These are phyloP conservation scores for Drosophila nikananu DNA, from an alignment of 1,140 invertebrate species.

Conservation along the genomic window DNA sequence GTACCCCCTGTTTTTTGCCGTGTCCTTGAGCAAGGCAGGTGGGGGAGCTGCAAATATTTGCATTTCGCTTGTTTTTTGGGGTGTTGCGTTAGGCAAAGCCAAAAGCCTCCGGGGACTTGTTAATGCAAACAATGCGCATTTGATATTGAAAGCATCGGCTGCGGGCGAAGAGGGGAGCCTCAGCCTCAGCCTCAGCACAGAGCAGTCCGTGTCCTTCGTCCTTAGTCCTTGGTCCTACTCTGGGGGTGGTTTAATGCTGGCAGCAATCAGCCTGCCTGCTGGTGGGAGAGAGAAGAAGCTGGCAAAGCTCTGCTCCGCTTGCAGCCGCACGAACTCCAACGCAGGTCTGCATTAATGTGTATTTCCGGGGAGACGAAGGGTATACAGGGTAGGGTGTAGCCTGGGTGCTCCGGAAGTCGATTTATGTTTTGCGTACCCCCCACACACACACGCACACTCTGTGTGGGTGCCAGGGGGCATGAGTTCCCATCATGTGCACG, in stretches of 20 bases:
- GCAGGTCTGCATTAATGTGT: conserved; percentile 78
- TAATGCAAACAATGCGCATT: conserved; percentile 83
- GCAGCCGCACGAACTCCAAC: conserved; percentile 71
- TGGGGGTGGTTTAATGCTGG: conserved; percentile 60
- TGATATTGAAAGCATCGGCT: conserved; percentile 71
- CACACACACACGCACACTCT: not conserved
- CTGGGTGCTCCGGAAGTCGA: conserved; percentile 58
- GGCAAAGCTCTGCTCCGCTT: conserved; percentile 65
- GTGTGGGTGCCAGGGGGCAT: not conserved
- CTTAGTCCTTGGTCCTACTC: conserved; percentile 10
- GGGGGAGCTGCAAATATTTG: conserved; percentile 66
- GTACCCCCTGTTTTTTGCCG: not conserved
- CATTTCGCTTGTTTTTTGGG: conserved; percentile 62
- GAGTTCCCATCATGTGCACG: not conserved
- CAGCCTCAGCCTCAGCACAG: not conserved
- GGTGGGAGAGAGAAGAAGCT: not conserved
- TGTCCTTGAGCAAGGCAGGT: not conserved
- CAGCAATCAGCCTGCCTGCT: not conserved
- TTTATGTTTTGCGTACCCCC: conserved; percentile 58
- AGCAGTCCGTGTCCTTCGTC: conserved; percentile 14
- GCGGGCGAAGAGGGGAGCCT: not conserved
- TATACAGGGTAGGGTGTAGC: not conserved
- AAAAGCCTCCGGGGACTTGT: conserved; percentile 75
- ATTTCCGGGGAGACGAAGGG: conserved; percentile 58
- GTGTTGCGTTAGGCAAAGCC: conserved; percentile 63